Evolutionary conservation across 1,140 invertebrate genomes (phyloP).

Genomic region (Popillia japonica): DNA sequence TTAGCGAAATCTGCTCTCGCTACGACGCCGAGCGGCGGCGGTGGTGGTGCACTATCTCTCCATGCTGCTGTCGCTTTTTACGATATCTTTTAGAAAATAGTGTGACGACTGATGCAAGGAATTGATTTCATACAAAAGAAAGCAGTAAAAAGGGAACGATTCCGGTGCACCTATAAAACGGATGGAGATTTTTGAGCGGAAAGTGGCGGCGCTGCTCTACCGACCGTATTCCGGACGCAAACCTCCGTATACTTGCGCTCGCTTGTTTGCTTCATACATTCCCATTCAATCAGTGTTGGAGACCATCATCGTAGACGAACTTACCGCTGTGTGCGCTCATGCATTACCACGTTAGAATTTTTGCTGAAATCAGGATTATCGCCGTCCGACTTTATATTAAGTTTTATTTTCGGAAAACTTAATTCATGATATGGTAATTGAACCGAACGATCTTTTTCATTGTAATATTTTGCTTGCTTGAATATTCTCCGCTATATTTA

Average conservation of each 20-base stretch:
- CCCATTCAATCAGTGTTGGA: conserved; percentile 26
- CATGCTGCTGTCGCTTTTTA: conserved; percentile 12
- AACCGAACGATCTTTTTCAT: conserved; percentile 14
- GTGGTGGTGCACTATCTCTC: not conserved
- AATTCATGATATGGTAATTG: conserved; percentile 27
- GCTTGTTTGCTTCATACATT: conserved; percentile 22
- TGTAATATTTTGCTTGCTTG: conserved; percentile 17
- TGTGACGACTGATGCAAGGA: conserved; percentile 38
- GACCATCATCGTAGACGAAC: conserved; percentile 30
- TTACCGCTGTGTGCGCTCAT: conserved; percentile 32
- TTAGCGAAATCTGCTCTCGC: conserved; percentile 29
- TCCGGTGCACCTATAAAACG: conserved; percentile 37
- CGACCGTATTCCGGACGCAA: conserved; percentile 36
- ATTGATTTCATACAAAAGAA: conserved; percentile 39
- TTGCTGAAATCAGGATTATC: conserved; percentile 32
- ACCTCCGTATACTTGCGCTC: conserved; percentile 24
- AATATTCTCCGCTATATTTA: not conserved
- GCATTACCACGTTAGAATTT: conserved; percentile 31
- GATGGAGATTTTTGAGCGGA: conserved; percentile 35
- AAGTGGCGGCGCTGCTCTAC: conserved; percentile 30
- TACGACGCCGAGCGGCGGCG: not conserved
- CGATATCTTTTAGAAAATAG: conserved; percentile 34
- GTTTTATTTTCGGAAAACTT: conserved; percentile 32
- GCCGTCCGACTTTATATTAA: conserved; percentile 28
- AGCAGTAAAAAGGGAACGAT: conserved; percentile 36